Evolutionary conservation across 2,113 vertebrate genomes (phyloP).

Genomic region (Esox niger): DNA sequence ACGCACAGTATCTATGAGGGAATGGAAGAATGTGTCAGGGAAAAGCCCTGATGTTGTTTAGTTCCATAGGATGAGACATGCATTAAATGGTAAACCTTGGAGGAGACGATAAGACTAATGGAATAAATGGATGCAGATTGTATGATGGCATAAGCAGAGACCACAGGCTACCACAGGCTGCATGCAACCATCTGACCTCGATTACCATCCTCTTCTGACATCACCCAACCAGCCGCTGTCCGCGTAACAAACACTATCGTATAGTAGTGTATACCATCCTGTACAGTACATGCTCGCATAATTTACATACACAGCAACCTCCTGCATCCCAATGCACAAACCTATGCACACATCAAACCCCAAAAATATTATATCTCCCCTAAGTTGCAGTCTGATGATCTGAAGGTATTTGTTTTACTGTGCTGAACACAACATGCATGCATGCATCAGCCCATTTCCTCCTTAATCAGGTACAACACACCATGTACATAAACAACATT

Average conservation of each 20-base stretch:
- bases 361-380: too few relatives aligned
- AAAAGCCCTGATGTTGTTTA: slow-evolving; percentile 49
- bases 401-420: background rate
- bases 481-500: slow-evolving; percentile 19
- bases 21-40: slow-evolving; percentile 46
- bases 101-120: slow-evolving; percentile 56
- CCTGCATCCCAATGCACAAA: background rate
- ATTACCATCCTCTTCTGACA: slow-evolving; percentile 49
- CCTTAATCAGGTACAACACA: background rate
- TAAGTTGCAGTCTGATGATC: too few relatives aligned
- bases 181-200: slow-evolving; percentile 62
- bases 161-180: slow-evolving; percentile 62
- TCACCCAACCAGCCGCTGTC: slow-evolving; percentile 30
- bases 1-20: slow-evolving; percentile 25
- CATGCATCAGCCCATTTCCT: too few relatives aligned
- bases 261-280: slow-evolving; percentile 26
- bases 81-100: slow-evolving; percentile 62
- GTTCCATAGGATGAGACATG: slow-evolving; percentile 55
- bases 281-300: slow-evolving; percentile 1
- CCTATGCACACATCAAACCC: background rate
- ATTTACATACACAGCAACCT: slow-evolving; percentile 3
- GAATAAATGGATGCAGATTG: slow-evolving; percentile 68
- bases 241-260: slow-evolving; percentile 13
- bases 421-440: slow-evolving; percentile 18
- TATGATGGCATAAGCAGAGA: slow-evolving; percentile 60